Percentiles rank a stretch among this genome's conserved stretches.
phyloP scores from a whole-genome alignment of 1,140 invertebrate species.

The Cotesia vestalis region DNA sequence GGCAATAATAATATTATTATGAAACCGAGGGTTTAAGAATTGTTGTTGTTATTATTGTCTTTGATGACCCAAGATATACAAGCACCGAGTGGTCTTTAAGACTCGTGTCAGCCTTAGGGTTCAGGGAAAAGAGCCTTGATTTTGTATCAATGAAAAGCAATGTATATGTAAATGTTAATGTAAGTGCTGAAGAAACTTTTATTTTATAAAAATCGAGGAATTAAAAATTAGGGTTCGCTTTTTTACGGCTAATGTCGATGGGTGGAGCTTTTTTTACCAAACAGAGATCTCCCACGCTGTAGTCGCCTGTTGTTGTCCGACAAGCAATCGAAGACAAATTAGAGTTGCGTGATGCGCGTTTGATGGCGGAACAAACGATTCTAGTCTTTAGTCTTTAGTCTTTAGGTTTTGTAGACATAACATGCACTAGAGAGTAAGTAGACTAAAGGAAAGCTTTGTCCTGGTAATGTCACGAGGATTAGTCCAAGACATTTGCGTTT shows the following conservation, averaged over 20 bases:
- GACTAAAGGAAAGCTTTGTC: too few relatives aligned
- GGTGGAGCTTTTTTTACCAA: neutral
- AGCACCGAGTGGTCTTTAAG: constrained; percentile 35
- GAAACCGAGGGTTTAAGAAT: constrained; percentile 29
- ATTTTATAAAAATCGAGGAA: neutral
- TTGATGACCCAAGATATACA: constrained; percentile 60
- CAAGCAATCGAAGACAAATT: constrained; percentile 65
- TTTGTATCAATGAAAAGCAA: constrained; percentile 24
- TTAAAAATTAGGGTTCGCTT: too few relatives aligned
- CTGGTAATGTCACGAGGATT: too few relatives aligned
- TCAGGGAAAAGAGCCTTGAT: constrained; percentile 32
- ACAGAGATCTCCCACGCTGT: constrained; percentile 57
- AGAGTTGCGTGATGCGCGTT: constrained; percentile 65
- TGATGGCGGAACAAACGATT: constrained; percentile 54
- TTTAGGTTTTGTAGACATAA: too few relatives aligned
- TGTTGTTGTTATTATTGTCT: constrained; percentile 17
- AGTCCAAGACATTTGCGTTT: too few relatives aligned
- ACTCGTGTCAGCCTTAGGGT: constrained; percentile 44
- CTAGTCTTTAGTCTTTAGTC: too few relatives aligned
- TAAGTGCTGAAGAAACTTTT: neutral
- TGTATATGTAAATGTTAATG: neutral
- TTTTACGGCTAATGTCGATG: neutral
- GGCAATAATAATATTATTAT: constrained; percentile 48
- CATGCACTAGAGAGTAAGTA: too few relatives aligned
- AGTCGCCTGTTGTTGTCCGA: constrained; percentile 39